These are phyloP conservation scores for Aldabrachelys gigantea DNA, from an alignment of 2,113 vertebrate genomes.

Conservation along the genomic window DNA sequence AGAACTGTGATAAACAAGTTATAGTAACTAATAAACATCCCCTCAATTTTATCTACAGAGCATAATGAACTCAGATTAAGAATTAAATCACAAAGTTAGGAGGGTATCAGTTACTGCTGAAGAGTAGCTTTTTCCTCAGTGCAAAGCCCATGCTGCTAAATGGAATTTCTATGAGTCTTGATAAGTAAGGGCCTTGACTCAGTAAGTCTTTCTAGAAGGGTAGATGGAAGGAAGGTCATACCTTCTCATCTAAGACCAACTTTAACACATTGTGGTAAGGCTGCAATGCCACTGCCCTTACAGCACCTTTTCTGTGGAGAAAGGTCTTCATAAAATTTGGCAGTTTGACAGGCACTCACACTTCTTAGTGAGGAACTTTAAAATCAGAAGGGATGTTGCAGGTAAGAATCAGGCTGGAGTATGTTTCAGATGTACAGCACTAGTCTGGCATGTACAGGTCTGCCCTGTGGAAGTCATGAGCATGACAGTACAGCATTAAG, in stretches of 20 bases:
- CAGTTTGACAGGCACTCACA: not conserved
- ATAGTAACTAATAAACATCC: not conserved
- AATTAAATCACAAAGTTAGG: not conserved
- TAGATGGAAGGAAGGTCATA: not conserved
- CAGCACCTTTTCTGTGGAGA: not conserved
- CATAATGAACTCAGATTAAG: not conserved
- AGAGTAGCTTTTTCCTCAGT: accelerated
- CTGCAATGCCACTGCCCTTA: not conserved
- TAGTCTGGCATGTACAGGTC: not conserved
- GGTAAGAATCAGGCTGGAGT: not conserved
- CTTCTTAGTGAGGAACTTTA: not conserved
- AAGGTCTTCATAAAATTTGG: not conserved
- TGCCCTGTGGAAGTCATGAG: not conserved
- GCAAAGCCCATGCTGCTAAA: not conserved
- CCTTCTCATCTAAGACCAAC: not conserved
- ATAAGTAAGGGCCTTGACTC: not conserved
- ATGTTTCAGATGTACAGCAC: not conserved
- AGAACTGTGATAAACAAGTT: not conserved
- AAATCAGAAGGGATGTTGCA: not conserved
- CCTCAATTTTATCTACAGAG: not conserved
- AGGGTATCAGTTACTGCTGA: not conserved
- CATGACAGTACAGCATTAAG: not conserved
- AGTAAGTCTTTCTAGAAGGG: not conserved
- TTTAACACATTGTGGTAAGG: not conserved
- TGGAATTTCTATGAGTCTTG: not conserved